Evolutionary conservation across 2,888 invertebrate genomes (phyloP).

Genomic region (Cheiracanthium punctorium): DNA sequence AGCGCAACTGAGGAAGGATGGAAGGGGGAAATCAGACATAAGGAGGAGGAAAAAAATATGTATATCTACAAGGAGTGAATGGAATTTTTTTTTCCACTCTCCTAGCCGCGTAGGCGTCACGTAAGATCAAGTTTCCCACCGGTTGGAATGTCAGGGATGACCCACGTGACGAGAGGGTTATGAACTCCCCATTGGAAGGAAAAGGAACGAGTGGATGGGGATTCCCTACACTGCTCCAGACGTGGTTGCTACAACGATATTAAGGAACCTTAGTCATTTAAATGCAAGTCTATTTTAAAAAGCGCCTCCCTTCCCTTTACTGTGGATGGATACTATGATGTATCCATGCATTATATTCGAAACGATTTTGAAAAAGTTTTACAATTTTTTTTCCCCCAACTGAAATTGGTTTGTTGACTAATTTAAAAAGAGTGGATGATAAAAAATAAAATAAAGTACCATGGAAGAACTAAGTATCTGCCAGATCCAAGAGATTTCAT

Average conservation of each 20-base stretch:
- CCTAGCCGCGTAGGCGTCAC: slow-evolving; percentile 53
- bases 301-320: too few species aligned
- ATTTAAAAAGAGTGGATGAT: too few species aligned
- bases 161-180: slow-evolving; percentile 67
- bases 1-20: background rate
- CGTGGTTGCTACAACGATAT: slow-evolving; percentile 55
- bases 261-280: too few species aligned
- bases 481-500: too few species aligned
- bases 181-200: slow-evolving; percentile 57
- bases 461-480: too few species aligned
- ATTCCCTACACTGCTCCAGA: slow-evolving; percentile 29
- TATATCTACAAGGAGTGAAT: background rate
- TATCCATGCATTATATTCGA: too few species aligned
- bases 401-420: too few species aligned
- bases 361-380: too few species aligned
- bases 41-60: background rate
- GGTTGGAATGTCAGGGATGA: slow-evolving; percentile 40
- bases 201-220: slow-evolving; percentile 34
- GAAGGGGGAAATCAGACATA: background rate
- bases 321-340: too few species aligned
- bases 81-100: slow-evolving; percentile 18
- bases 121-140: slow-evolving; percentile 56
- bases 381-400: too few species aligned
- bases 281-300: too few species aligned
- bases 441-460: too few species aligned